Conservation (phyloP, 2,888 invertebrate species). For the Sinohyriopsis cumingii region DNA sequence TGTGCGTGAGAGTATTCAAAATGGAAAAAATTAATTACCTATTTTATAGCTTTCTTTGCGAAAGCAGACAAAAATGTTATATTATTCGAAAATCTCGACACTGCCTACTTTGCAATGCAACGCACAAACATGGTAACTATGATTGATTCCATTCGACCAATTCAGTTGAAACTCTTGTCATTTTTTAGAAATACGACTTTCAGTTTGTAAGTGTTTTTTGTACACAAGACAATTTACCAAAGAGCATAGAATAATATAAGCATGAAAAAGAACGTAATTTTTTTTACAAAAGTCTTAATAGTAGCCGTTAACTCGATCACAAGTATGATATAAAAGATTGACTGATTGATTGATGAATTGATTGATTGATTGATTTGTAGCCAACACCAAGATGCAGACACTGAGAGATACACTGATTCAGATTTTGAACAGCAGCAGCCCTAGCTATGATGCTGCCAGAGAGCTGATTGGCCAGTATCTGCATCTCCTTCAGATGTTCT, state of each 20-base stretch:
- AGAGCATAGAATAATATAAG: too few relatives aligned
- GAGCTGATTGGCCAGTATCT: slow-evolving; percentile 50
- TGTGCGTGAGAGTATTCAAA: neutral
- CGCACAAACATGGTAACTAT: too few relatives aligned
- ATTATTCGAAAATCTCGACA: too few relatives aligned
- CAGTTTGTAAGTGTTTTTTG: too few relatives aligned
- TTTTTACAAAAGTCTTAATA: neutral
- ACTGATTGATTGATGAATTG: too few relatives aligned
- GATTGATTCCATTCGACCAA: too few relatives aligned
- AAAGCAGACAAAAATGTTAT: too few relatives aligned
- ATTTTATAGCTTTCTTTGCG: neutral
- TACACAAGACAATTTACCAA: too few relatives aligned
- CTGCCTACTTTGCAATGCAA: too few relatives aligned
- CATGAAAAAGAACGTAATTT: neutral
- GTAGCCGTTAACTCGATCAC: neutral
- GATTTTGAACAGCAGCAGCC: slow-evolving; percentile 30
- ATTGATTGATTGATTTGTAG: slow-evolving; percentile 11
- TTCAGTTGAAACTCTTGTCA: too few relatives aligned
- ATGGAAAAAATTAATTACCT: neutral
- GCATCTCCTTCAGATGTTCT: slow-evolving; percentile 54
- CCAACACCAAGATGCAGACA: slow-evolving; percentile 30
- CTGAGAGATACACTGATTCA: slow-evolving; percentile 32
- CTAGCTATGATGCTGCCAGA: slow-evolving; percentile 41
- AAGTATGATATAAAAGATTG: too few relatives aligned
- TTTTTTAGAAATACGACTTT: too few relatives aligned